These are phyloP conservation scores for Drosophila rubida DNA, from an alignment of 2,888 invertebrate genomes.

Conservation along the genomic window DNA sequence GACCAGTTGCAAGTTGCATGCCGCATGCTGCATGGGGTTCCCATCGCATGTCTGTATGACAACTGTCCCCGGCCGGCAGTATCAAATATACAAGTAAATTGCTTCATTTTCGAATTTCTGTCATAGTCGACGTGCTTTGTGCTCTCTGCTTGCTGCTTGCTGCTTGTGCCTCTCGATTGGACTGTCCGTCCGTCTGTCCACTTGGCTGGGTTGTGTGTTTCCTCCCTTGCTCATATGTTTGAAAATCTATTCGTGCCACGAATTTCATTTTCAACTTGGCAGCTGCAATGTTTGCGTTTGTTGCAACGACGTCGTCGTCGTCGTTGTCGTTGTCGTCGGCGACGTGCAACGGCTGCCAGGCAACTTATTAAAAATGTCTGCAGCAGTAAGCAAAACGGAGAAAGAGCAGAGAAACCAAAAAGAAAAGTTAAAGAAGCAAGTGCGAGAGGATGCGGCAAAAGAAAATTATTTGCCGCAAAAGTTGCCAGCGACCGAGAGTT, in stretches of 20 bases:
- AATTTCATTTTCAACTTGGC: slow-evolving; percentile 78
- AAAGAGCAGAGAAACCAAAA: slow-evolving; percentile 8
- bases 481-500: slow-evolving; percentile 50
- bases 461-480: slow-evolving; percentile 75
- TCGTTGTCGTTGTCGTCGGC: not conserved
- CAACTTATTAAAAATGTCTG: slow-evolving; percentile 81
- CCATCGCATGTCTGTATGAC: slow-evolving; percentile 42
- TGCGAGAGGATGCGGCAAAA: slow-evolving; percentile 33
- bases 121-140: slow-evolving; percentile 71
- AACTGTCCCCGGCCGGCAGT: slow-evolving; percentile 64
- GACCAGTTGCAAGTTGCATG: slow-evolving; percentile 43
- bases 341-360: slow-evolving; percentile 80
- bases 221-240: slow-evolving; percentile 63
- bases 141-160: slow-evolving; percentile 11
- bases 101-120: slow-evolving; percentile 81
- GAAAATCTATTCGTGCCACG: slow-evolving; percentile 79
- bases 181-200: slow-evolving; percentile 6
- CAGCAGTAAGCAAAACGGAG: slow-evolving; percentile 46
- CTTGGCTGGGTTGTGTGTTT: slow-evolving; percentile 34
- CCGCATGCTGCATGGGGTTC: slow-evolving; percentile 23
- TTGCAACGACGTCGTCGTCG: slow-evolving; percentile 67
- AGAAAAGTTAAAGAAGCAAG: slow-evolving; percentile 3
- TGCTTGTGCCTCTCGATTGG: slow-evolving; percentile 4
- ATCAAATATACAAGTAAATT: slow-evolving; percentile 78
- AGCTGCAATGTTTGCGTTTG: slow-evolving; percentile 71